These are phyloP conservation scores for Nesospiza acunhae DNA, from an alignment of 2,113 vertebrate species.

Conservation along the genomic window DNA sequence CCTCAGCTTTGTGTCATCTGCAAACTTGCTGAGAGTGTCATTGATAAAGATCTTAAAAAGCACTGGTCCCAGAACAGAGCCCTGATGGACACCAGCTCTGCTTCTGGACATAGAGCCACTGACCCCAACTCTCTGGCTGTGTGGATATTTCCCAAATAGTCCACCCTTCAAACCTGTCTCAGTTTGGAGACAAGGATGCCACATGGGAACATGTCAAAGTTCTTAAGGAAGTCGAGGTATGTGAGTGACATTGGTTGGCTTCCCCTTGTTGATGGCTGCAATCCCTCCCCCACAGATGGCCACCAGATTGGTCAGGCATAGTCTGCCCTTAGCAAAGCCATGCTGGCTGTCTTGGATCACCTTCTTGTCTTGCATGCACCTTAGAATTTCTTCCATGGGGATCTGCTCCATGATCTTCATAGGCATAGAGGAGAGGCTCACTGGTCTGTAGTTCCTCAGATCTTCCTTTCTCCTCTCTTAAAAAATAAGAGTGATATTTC, in stretches of 20 bases:
- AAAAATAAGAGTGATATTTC: neutral
- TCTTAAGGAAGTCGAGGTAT: neutral
- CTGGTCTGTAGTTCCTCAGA: neutral
- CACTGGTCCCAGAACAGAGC: neutral
- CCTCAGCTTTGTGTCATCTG: neutral
- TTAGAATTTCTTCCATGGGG: neutral
- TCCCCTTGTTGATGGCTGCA: neutral
- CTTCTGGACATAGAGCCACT: neutral
- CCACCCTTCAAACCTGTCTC: neutral
- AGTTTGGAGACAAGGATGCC: neutral
- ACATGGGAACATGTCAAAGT: neutral
- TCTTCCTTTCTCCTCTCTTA: neutral
- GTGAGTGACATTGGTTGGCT: neutral
- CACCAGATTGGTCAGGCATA: neutral
- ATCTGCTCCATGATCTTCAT: neutral
- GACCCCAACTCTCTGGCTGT: neutral
- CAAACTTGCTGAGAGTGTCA: neutral
- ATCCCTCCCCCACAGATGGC: neutral
- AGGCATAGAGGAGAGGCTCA: neutral
- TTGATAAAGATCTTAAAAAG: neutral
- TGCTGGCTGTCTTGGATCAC: neutral
- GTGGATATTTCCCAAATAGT: neutral
- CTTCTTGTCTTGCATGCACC: neutral
- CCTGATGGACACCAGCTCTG: no score
- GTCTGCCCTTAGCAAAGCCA: neutral